Conservation (phyloP, 2,888 invertebrate genomes). For the Limnephilus rhombicus region DNA sequence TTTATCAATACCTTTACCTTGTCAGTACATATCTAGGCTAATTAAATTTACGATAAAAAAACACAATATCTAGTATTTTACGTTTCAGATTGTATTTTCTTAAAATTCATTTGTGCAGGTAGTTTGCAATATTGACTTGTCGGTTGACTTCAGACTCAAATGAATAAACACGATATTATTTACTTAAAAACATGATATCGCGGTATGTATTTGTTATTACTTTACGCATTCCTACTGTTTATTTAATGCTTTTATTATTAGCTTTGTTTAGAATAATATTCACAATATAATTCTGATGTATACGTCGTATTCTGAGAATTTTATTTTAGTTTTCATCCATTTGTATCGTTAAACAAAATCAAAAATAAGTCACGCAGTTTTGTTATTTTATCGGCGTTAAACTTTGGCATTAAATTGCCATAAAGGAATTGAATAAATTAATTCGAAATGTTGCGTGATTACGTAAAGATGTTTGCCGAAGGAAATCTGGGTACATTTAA, state of each 20-base stretch:
- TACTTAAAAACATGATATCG: neutral
- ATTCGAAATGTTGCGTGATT: slow-evolving; percentile 10
- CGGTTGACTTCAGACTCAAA: slow-evolving; percentile 1
- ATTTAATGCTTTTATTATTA: neutral
- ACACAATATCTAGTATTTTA: neutral
- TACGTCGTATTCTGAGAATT: neutral
- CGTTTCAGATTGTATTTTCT: neutral
- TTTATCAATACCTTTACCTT: slow-evolving; percentile 5
- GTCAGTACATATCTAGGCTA: neutral
- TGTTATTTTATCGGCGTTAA: neutral
- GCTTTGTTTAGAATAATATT: neutral
- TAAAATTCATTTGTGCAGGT: neutral
- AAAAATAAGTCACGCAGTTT: neutral
- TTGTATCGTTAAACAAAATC: neutral
- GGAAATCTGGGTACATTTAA: slow-evolving; percentile 4
- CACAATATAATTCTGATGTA: neutral
- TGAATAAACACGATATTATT: neutral
- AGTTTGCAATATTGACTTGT: neutral
- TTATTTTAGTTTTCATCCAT: neutral
- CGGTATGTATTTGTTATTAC: neutral
- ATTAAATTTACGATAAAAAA: neutral
- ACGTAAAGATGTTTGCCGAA: slow-evolving; percentile 9
- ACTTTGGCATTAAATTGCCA: slow-evolving; percentile 23
- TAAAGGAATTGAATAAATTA: slow-evolving; percentile 21
- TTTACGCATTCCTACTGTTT: neutral